Percentiles rank a stretch among this genome's conserved stretches.
These are phyloP conservation scores for Pelecanoides urinatrix DNA, from an alignment of 2,113 vertebrate species.

Conservation along the genomic window DNA sequence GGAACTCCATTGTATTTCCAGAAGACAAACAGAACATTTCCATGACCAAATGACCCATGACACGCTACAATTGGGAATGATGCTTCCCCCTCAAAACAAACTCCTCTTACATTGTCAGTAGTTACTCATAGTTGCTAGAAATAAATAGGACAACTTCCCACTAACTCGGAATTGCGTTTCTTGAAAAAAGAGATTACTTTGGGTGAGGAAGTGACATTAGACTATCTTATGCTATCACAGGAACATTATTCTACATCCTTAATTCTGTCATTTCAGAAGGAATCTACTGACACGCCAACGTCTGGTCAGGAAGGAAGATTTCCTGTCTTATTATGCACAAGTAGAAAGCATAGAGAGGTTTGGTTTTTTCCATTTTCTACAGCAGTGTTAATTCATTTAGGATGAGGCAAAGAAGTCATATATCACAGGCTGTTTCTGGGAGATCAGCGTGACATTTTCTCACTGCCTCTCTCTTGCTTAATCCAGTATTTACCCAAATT, in stretches of 20 bases:
- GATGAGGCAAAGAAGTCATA: neutral
- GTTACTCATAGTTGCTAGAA: neutral
- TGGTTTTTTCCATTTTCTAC: neutral
- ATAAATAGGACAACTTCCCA: neutral
- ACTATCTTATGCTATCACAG: neutral
- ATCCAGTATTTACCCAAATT: slow-evolving; percentile 30
- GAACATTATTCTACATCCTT: neutral
- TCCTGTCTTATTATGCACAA: neutral
- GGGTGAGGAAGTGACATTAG: neutral
- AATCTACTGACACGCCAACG: neutral
- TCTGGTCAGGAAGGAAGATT: neutral
- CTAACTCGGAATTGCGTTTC: neutral
- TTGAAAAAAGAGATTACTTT: neutral
- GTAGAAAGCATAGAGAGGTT: neutral
- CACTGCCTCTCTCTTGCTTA: neutral
- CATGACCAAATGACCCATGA: neutral
- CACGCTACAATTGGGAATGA: neutral
- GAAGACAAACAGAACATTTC: neutral
- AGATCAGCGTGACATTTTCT: slow-evolving; percentile 3
- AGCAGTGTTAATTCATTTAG: neutral
- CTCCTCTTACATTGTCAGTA: neutral
- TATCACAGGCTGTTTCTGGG: neutral
- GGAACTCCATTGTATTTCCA: neutral
- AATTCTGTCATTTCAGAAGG: neutral
- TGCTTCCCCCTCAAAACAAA: neutral